Evolutionary conservation across 2,888 invertebrate species (phyloP), one percentile per base, ranked within the genome.

Genomic region (Pristionchus mayeri): DNA sequence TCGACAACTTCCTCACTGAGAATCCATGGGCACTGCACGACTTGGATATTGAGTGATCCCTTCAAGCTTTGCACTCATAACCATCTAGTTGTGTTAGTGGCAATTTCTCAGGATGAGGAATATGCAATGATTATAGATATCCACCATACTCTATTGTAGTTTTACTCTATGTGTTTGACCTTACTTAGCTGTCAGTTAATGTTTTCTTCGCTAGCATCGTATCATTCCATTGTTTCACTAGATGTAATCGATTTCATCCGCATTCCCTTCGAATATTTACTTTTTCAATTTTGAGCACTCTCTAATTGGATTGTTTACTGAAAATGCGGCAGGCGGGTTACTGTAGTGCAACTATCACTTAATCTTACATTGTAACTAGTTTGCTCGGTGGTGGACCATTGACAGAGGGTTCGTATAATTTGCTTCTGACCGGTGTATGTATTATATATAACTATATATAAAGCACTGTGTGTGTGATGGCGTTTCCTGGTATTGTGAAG

Each of bases 21-120:
- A 99, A 99, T 93, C 98, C 98, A 93, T 99, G 98, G 99, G 97
- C 98, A 48, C 95, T 97, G 37, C 87, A 87, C 75, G 88, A 88
- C 24, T 34, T 84, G 34, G 63, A 60, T 82, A 48, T 78, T 48
- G 71, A 71, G 2, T 71, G 71, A 44, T 34, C 7, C n/a, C n/a
- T n/a, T n/a, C n/a, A 63, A 21, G 30, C 24, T 60, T 7, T 60
- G 30, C 13, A 7, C n/a, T 30, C 11, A 16, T 30, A 34, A 27
- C 7, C n/a, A n/a, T n/a, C n/a, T n/a, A n/a, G n/a, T n/a, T n/a
- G n/a, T n/a, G n/a, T 57, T 27, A 27, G n/a, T 57, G 4, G 30
- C 37, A 3, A 30, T 37, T 30, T 18, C 37, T 67, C 54, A 21
- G 4, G 54, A 54, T n/a, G 18, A 67, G 67, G 27, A 24, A 9